phyloP scores from a whole-genome alignment of 1,140 invertebrate species.

The Bombus sylvicola region DNA sequence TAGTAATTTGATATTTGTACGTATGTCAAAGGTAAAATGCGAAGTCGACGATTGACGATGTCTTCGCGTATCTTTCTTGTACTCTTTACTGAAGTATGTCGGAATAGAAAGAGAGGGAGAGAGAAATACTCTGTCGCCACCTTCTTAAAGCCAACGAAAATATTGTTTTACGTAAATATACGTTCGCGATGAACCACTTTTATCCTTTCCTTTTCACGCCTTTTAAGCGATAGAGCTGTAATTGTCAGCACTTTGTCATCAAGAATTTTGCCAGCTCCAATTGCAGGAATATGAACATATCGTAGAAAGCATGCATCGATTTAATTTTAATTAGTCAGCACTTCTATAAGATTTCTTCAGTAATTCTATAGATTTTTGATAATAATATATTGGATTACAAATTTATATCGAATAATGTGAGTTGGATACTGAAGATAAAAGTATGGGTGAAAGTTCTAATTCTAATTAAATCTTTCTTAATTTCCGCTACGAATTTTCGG shows the following conservation, averaged over 20 bases:
- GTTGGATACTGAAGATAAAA: neutral
- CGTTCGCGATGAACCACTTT: constrained; percentile 55
- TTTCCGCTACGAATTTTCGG: no score
- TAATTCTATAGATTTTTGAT: neutral
- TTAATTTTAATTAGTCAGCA: neutral
- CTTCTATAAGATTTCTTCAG: no score
- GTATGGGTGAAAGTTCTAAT: neutral
- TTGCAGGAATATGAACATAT: neutral
- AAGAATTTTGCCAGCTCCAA: neutral
- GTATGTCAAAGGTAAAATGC: neutral
- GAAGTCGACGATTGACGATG: constrained; percentile 50
- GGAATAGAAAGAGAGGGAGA: neutral
- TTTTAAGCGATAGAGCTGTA: constrained; percentile 1
- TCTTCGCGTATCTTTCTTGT: constrained; percentile 48
- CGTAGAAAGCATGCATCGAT: neutral
- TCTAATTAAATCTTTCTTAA: no score
- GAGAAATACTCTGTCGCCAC: constrained; percentile 40
- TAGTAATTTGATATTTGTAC: constrained; percentile 34
- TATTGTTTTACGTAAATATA: constrained; percentile 71
- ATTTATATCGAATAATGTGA: neutral
- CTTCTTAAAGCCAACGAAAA: constrained; percentile 73
- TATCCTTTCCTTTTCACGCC: constrained; percentile 35
- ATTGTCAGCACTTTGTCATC: constrained; percentile 26
- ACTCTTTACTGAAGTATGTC: neutral
- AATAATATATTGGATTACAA: neutral